Base-by-base conservation (phyloP, 2,888 invertebrate genomes). In the Ochropleura leucogaster region DNA sequence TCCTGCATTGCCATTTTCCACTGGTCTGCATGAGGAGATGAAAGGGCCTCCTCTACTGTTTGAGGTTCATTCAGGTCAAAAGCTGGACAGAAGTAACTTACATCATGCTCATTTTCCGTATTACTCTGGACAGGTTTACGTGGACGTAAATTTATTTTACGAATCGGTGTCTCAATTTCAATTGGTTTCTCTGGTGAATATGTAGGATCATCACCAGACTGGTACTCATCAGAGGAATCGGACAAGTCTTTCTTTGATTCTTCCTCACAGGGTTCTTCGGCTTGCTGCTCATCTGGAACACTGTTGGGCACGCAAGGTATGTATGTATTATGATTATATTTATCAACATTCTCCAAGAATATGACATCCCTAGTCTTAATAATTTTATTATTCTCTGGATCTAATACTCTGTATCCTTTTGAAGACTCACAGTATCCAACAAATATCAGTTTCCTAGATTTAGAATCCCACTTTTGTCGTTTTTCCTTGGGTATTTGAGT, bases 21-120 rank as follows among this genome's bases (percentile, higher is more conserved):
- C 10, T 60, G 42, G 9, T 18, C 18, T 18, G 60, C 42, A 18
- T 18, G 42, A 16, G 55, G 9, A 4, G 55, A 64, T 1, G 46
- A 20, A 44, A 46, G 18, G n/a, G 62, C 46, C 12, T 46, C 62
- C 18, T 20, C 46, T 10, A 46, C 47, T 12, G 65, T 42, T 12
- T 44, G 51, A 4, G n/a, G 53, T 3, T 67, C 44, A 53, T 18
- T 53, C 8, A 66, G 53, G n/a, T 53, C 4, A 53, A 42, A 3
- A 40, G 53, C 42, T 7, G 55, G 44, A 44, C 67, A 67, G 9
- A 67, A 67, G 9, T 66, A 66, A 66, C 66, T 66, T 4, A 66
- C 66, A n/a, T 66, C 51, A 12, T 42, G 53, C 7, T 66, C 53
- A 44, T 47, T 7, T 3, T 55, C 53, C n/a, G 42, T n/a, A 18